phyloP scores from a whole-genome alignment of 2,888 invertebrate genomes.

The Habrosyne pyritoides region DNA sequence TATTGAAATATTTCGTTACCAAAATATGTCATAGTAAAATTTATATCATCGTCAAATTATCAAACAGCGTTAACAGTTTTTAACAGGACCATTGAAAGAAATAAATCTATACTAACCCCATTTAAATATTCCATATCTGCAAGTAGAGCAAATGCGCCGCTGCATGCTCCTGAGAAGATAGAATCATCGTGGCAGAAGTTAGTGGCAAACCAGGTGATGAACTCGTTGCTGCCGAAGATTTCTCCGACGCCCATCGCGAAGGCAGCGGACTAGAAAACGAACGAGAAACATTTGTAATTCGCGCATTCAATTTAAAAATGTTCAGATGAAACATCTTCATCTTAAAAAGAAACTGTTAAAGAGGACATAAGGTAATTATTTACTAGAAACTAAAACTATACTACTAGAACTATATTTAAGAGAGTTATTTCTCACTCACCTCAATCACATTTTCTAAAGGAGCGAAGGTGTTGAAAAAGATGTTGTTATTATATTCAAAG shows the following conservation, averaged over 20 bases:
- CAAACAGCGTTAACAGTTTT: neutral
- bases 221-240: conserved; percentile 40
- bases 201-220: conserved; percentile 26
- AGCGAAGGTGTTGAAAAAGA: conserved; percentile 35
- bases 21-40: no score
- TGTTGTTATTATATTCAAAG: conserved; percentile 46
- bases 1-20: no score
- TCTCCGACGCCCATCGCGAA: conserved; percentile 43
- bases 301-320: no score
- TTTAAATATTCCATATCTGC: conserved; percentile 32
- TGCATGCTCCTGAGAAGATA: conserved; percentile 26
- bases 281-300: no score
- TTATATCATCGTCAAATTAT: no score
- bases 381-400: no score
- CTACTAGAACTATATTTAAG: no score
- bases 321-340: no score
- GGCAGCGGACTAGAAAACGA: conserved; percentile 35
- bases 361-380: no score
- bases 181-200: conserved; percentile 26
- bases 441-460: conserved; percentile 45
- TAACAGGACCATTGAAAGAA: neutral
- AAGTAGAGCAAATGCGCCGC: conserved; percentile 9
- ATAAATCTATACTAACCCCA: conserved; percentile 31
- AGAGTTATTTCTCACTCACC: no score
- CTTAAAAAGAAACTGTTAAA: no score